These are phyloP conservation scores for Drosophila sulfurigaster DNA, from an alignment of 1,140 invertebrate species.

Conservation along the genomic window DNA sequence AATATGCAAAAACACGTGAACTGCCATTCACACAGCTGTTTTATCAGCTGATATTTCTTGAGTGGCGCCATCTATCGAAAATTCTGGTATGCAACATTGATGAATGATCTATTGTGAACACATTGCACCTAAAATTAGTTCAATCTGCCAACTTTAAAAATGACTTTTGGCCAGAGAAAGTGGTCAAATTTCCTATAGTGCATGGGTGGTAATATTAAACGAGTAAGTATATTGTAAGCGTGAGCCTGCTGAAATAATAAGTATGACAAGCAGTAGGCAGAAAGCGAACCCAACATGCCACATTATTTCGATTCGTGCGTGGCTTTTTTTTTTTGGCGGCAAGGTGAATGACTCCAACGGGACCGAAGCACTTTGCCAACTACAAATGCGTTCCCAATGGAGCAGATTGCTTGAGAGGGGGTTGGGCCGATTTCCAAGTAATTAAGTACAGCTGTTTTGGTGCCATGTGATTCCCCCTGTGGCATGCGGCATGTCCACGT, in stretches of 20 bases:
- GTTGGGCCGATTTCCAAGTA: constrained; percentile 64
- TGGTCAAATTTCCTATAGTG: too few species aligned
- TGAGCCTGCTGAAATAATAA: constrained; percentile 31
- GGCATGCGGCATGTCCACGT: constrained; percentile 21
- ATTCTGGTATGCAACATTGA: too few species aligned
- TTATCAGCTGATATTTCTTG: too few species aligned
- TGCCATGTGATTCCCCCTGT: constrained; percentile 55
- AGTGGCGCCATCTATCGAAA: too few species aligned
- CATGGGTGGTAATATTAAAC: constrained; percentile 42
- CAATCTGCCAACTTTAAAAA: too few species aligned
- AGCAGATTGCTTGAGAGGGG: background rate
- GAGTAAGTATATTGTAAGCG: constrained; percentile 28
- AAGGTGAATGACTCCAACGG: constrained; percentile 72
- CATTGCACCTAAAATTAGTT: too few species aligned
- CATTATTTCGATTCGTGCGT: constrained; percentile 18
- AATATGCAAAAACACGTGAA: too few species aligned
- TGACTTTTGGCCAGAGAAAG: too few species aligned
- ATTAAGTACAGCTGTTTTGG: constrained; percentile 73
- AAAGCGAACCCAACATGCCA: constrained; percentile 4
- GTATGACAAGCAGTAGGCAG: constrained; percentile 4
- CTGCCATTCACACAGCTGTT: too few species aligned
- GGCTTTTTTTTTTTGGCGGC: constrained; percentile 33
- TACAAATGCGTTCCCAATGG: constrained; percentile 16
- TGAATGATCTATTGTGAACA: too few species aligned
- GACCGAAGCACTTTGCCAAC: constrained; percentile 25